Evolutionary conservation across 2,113 vertebrate species (phyloP).

Genomic region (Notiomystis cincta): DNA sequence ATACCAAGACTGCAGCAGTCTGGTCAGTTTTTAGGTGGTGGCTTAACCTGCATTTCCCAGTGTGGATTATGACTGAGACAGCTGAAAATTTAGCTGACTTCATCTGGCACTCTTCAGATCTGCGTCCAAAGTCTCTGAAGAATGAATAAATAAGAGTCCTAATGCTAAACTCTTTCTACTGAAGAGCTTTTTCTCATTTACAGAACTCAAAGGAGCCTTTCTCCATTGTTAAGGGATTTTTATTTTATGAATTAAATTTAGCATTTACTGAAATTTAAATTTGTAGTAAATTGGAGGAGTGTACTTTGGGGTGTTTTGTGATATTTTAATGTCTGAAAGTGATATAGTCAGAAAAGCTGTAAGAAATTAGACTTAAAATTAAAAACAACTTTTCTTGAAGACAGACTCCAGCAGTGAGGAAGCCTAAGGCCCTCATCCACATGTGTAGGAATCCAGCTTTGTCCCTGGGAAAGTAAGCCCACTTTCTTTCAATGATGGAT

Average conservation of each 20-base stretch:
- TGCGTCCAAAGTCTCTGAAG: background rate
- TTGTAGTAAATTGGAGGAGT: background rate
- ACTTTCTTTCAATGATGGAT: background rate
- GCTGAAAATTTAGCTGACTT: background rate
- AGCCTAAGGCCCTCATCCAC: background rate
- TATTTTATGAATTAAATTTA: background rate
- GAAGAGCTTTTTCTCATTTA: background rate
- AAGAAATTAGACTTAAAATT: slow-evolving; percentile 5
- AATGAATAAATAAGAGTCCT: background rate
- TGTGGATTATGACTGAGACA: background rate
- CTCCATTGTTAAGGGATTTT: background rate
- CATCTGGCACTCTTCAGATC: background rate
- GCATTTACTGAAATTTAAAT: background rate
- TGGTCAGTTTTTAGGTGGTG: background rate
- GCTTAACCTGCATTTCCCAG: background rate
- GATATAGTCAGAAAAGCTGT: background rate
- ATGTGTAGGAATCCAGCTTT: background rate
- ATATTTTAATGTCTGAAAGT: background rate
- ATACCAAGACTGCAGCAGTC: background rate
- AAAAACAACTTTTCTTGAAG: background rate
- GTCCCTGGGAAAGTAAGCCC: background rate
- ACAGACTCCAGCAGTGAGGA: background rate
- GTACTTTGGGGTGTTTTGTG: background rate
- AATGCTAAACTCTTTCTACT: background rate
- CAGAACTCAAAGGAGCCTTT: background rate